Evolutionary conservation across 1,140 invertebrate species (phyloP).

Genomic region (Drosophila melanogaster): Release_6_plus_ISO1_MT NT_037436.4:21823501-21824000

Average conservation of each 20-base stretch:
- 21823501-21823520: conserved; percentile 7
- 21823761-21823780: conserved; percentile 41
- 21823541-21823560: conserved; percentile 18
- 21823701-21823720: neutral
- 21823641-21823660: conserved; percentile 75
- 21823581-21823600: conserved; percentile 63
- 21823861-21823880: conserved; percentile 14
- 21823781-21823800: conserved; percentile 27
- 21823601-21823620: conserved; percentile 70
- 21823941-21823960: conserved; percentile 61
- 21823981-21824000: conserved; percentile 77
- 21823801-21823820: conserved; percentile 56
- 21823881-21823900: conserved; percentile 54
- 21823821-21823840: conserved; percentile 56
- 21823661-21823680: conserved; percentile 41
- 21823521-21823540: conserved; percentile 27
- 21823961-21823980: conserved; percentile 74
- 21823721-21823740: conserved; percentile 65
- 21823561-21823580: conserved; percentile 60
- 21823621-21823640: conserved; percentile 67
- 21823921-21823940: conserved; percentile 67
- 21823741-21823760: conserved; percentile 63
- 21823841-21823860: conserved; percentile 53
- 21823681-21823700: neutral
- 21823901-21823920: conserved; percentile 73